Conservation (phyloP, 1,140 invertebrate genomes). For the Yoshiicerus persimilis region DNA sequence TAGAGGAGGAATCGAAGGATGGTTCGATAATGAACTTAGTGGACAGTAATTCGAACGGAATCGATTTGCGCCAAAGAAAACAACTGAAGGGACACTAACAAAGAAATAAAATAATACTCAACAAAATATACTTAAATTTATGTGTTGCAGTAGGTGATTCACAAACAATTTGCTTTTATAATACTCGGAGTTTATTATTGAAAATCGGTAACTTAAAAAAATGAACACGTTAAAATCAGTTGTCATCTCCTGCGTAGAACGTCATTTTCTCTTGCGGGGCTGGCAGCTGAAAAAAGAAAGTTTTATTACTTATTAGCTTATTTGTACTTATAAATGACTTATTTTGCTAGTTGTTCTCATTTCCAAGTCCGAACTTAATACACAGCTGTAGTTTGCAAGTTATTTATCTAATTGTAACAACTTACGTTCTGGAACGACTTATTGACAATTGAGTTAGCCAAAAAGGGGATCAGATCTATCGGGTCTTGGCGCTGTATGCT, state of each 20-base stretch:
- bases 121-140: not conserved
- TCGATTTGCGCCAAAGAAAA: conserved; percentile 7
- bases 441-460: not conserved
- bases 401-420: not conserved
- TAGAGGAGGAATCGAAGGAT: not conserved
- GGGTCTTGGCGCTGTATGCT: conserved; percentile 10
- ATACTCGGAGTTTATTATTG: not conserved
- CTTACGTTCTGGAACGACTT: not conserved
- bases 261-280: not conserved
- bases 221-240: conserved; percentile 11
- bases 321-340: not conserved
- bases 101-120: not conserved
- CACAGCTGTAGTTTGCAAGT: no score
- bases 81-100: conserved; percentile 4
- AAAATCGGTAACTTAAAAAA: conserved; percentile 18
- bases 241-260: not conserved
- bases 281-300: not conserved
- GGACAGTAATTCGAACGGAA: not conserved
- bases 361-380: not conserved
- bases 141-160: not conserved
- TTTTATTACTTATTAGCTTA: not conserved
- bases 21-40: not conserved
- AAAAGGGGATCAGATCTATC: not conserved
- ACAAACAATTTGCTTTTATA: conserved; percentile 7
- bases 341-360: not conserved